Conservation (phyloP, 2,888 invertebrate species). For the Harpagoxenus sublaevis region DNA sequence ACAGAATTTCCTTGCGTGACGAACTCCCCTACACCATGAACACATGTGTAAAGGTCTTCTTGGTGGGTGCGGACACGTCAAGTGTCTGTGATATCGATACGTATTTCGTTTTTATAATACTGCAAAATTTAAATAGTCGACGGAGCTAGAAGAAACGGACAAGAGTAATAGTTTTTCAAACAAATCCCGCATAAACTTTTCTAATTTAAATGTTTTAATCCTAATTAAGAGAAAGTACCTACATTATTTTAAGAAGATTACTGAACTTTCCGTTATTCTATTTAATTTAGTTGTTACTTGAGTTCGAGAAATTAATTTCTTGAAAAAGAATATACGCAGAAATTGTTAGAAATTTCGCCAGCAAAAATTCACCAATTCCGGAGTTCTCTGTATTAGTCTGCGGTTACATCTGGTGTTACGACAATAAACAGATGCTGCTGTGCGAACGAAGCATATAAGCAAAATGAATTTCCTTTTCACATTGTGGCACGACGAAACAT, state of each 20-base stretch:
- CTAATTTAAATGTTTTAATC: neutral
- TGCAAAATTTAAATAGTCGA: neutral
- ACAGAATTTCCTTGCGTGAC: conserved; percentile 73
- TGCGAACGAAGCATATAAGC: neutral
- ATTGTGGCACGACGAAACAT: conserved; percentile 18
- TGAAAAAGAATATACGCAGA: neutral
- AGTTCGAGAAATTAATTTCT: neutral
- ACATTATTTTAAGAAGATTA: neutral
- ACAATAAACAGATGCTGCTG: conserved; percentile 45
- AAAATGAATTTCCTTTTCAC: conserved; percentile 50
- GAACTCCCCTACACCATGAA: conserved; percentile 40
- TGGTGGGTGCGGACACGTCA: conserved; percentile 26
- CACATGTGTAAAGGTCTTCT: conserved; percentile 5
- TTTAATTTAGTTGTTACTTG: neutral
- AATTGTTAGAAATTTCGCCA: neutral
- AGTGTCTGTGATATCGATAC: conserved; percentile 10
- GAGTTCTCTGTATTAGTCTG: neutral
- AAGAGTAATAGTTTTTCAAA: neutral
- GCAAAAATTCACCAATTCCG: conserved; percentile 2
- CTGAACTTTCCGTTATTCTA: neutral
- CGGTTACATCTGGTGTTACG: conserved; percentile 46
- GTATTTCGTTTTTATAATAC: neutral
- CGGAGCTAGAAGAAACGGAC: neutral
- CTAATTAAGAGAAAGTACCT: neutral
- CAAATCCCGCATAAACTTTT: neutral